Percentiles rank a stretch among this genome's conserved stretches.
Evolutionary conservation across 2,797 vertebrate genomes (phyloP).

Genomic region (Basileuterus tristriatus): DNA sequence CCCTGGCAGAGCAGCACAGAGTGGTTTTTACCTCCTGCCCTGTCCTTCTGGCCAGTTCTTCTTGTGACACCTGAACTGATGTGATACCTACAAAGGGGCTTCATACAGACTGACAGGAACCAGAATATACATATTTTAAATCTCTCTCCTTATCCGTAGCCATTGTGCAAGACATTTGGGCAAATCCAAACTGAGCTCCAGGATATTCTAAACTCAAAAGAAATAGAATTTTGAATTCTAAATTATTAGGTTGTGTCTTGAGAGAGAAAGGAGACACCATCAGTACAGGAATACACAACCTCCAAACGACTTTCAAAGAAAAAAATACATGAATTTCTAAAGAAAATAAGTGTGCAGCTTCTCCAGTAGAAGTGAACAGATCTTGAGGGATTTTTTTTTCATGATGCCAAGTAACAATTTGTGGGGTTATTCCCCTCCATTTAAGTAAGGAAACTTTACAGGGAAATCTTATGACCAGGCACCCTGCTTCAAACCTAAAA

Average conservation of each 20-base stretch:
- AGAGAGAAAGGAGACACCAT: not conserved
- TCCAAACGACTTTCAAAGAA: not conserved
- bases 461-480: not conserved
- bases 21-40: fast-evolving
- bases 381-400: no score
- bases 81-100: not conserved
- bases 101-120: not conserved
- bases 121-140: not conserved
- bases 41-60: not conserved
- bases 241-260: not conserved
- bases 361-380: not conserved
- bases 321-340: not conserved
- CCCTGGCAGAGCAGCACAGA: not conserved
- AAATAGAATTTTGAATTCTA: not conserved
- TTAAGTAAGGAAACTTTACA: not conserved
- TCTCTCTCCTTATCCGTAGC: not conserved
- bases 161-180: not conserved
- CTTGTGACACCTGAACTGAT: not conserved
- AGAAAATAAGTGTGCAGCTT: not conserved
- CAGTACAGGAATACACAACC: not conserved
- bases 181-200: not conserved
- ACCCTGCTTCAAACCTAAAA: not conserved
- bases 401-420: not conserved
- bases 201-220: not conserved
- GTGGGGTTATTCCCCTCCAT: not conserved